Base-by-base conservation (phyloP, 2,113 vertebrate genomes). In the Urocolius indicus region DNA sequence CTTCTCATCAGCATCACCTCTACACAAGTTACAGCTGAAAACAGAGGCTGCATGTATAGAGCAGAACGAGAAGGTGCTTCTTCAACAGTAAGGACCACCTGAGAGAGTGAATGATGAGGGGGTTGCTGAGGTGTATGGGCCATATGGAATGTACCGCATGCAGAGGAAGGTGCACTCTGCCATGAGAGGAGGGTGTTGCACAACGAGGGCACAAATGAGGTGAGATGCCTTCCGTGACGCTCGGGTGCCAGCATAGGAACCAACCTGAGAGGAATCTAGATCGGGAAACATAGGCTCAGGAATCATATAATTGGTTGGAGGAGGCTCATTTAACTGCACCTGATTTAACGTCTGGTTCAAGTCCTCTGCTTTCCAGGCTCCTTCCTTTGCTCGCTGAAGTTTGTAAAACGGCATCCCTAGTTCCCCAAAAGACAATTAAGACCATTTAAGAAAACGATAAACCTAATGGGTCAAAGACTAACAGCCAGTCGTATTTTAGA, bases 321-420 rank as follows among this genome's bases (percentile, higher is more conserved):
- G 93, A 49, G 90, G 96, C 94, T 95, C 95, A 46, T 93, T 96
- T 94, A 91, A 96, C 79, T 96, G 71, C 95, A 98, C 98, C 98
- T 98, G 98, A 97, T 90, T 96, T 76, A 97, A 85, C 1, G 84
- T 95, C 62, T 89, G 96, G 61, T 82, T 96, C 90, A 88, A 49
- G 17, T 98, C 96, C 63, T 98, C 96, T 6, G 98, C 88, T 76
- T 98, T 98, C 96, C 98, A 99, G 89, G 89, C 87, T 76, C 97
- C 98, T 94, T 99, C 99, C 93, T 98, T 98, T 48, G 98, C 98
- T 92, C 87, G 95, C 95, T 98, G 99, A 43, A 97, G 93, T 91
- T 98, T 98, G 90, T 98, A 98, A 48, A 98, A 97, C 0, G 98
- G 98, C 48, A 98, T 79, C 84, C 98, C 99, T 99, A 96, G n/a